Percentiles rank a stretch among this genome's conserved stretches.
Conservation (phyloP, 2,113 vertebrate genomes). For the Tursiops truncatus region DNA sequence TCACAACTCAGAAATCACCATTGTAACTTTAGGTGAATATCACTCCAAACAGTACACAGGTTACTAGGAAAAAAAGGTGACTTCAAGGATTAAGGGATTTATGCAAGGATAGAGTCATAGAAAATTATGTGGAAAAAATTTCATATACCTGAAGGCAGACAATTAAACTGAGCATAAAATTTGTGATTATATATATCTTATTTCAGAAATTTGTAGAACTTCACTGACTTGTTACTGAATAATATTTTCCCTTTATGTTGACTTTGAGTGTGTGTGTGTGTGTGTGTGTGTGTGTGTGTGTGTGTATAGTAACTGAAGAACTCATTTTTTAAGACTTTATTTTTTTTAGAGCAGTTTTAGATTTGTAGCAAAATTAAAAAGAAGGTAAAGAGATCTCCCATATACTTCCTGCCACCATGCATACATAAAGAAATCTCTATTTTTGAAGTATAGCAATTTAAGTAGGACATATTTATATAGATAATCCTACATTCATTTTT, state of each 20-base stretch:
- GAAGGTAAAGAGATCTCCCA: neutral
- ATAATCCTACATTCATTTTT: neutral
- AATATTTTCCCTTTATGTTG: neutral
- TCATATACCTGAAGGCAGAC: neutral
- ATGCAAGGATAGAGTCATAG: neutral
- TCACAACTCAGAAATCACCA: neutral
- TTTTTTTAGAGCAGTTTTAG: neutral
- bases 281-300: neutral
- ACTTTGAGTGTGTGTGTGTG: neutral
- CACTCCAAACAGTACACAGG: neutral
- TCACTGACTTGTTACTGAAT: neutral
- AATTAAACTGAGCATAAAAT: neutral
- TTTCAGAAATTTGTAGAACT: neutral
- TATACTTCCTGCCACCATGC: neutral
- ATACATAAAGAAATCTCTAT: neutral
- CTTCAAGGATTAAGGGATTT: neutral
- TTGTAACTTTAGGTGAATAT: neutral
- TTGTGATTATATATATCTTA: neutral
- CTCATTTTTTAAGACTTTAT: neutral
- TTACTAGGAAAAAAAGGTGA: neutral
- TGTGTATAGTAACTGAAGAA: neutral
- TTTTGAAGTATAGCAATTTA: neutral
- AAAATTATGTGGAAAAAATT: neutral
- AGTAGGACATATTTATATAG: neutral
- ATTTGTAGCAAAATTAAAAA: neutral